A percentile compares a stretch with the other conserved stretches of the same genome.
phyloP scores from a whole-genome alignment of 2,113 vertebrate species.

The Gavialis gangeticus region DNA sequence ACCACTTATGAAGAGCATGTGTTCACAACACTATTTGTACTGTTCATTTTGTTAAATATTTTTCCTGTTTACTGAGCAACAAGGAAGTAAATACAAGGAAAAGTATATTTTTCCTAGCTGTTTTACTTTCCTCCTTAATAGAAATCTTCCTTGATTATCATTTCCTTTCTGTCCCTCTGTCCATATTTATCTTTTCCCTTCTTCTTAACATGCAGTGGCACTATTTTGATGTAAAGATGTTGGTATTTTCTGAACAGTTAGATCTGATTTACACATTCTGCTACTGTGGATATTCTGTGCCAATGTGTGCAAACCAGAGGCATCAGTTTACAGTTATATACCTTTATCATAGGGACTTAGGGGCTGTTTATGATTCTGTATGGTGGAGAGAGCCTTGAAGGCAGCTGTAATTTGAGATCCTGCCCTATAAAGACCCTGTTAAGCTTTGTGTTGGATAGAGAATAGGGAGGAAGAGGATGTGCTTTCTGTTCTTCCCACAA shows the following conservation, averaged over 20 bases:
- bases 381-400: neutral
- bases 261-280: neutral
- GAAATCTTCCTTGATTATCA: constrained; percentile 58
- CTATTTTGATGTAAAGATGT: neutral
- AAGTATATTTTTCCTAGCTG: neutral
- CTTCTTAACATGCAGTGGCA: constrained; percentile 1
- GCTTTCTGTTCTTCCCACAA: neutral
- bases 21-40: constrained; percentile 66
- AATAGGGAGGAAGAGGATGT: neutral
- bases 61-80: constrained; percentile 7
- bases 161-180: constrained; percentile 26
- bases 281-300: neutral
- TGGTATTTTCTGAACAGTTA: constrained; percentile 2
- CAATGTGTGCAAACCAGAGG: neutral
- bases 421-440: neutral
- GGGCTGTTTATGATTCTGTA: neutral
- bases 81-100: neutral
- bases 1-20: constrained; percentile 74
- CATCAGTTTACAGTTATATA: neutral
- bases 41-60: constrained; percentile 64
- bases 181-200: constrained; percentile 32
- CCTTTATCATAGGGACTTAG: neutral
- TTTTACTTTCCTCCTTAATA: constrained; percentile 42
- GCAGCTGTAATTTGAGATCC: neutral
- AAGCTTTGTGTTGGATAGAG: neutral